These are phyloP conservation scores for Papilio elwesi DNA, from an alignment of 2,888 invertebrate genomes.

Conservation along the genomic window DNA sequence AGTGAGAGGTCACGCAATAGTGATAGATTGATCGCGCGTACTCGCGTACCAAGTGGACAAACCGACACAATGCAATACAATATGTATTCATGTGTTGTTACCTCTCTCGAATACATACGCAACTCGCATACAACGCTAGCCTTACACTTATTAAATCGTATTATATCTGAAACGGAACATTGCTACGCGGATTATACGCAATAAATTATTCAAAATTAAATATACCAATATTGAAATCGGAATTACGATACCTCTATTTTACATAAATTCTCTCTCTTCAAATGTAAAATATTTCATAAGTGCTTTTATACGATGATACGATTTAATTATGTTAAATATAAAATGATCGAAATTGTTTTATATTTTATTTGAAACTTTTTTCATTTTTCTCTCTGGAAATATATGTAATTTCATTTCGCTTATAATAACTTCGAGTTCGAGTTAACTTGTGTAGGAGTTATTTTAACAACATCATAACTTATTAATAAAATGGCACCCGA, in stretches of 20 bases:
- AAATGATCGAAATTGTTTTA: background rate
- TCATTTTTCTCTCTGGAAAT: too few relatives aligned
- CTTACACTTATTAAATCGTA: slow-evolving; percentile 20
- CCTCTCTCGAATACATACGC: slow-evolving; percentile 21
- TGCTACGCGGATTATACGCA: slow-evolving; percentile 10
- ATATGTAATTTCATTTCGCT: too few relatives aligned
- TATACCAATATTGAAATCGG: slow-evolving; percentile 1
- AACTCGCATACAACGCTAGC: slow-evolving; percentile 5
- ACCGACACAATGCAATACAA: slow-evolving; percentile 15
- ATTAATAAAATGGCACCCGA: too few relatives aligned
- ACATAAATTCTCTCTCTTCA: slow-evolving; percentile 3
- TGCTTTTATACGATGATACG: background rate
- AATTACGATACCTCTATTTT: background rate
- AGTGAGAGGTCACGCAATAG: slow-evolving; percentile 69
- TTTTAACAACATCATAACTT: too few relatives aligned
- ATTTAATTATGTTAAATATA: background rate
- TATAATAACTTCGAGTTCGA: too few relatives aligned
- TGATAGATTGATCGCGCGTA: slow-evolving; percentile 63
- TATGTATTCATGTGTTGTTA: slow-evolving; percentile 2
- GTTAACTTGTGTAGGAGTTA: too few relatives aligned
- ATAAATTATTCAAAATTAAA: slow-evolving; percentile 18
- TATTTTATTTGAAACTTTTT: background rate
- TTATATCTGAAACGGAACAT: slow-evolving; percentile 14
- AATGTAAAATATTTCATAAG: background rate
- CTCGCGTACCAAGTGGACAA: slow-evolving; percentile 49